Evolutionary conservation across 1,140 invertebrate genomes (phyloP), one percentile per base, ranked within the genome.

Genomic region (Drosophila santomea): DNA sequence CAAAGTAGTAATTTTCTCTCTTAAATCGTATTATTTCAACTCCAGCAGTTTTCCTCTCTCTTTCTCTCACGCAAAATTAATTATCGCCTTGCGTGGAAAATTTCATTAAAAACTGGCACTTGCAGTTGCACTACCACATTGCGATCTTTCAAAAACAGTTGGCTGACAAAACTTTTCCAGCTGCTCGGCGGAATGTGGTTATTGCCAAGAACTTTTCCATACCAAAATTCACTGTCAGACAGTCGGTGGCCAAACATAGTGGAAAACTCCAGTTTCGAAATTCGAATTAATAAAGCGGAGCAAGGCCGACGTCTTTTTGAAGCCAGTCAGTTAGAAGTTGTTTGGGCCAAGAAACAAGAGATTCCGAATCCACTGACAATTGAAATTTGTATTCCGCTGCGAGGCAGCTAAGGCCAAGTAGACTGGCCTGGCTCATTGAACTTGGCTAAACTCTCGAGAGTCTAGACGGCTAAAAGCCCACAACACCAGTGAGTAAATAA

Each of bases 231-330:
- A 72, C 66, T 71, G 68, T 20, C 67, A 71, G 25, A 50, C 36
- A 1, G 1, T 20, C 20, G 17, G 15, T n/a, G n/a, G n/a, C 36
- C 38, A 39, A 32, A 47, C 14, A 23, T 14, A 23, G 43, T 66
- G 23, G 72, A 69, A 69, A 51, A 63, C 41, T 60, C 59, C 55
- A 55, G 58, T 61, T 55, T 71, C 66, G 54, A 76, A 66, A 66
- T 66, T 66, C 39, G 51, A 75, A 77, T 61, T 66, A 43, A 50
- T 64, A 68, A 86, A 79, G 75, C 67, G 54, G 83, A 83, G 84
- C 83, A 88, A 88, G 83, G 83, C 84, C 72, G 75, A 74, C 83
- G 63, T 60, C 83, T 73, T 83, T 62, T 81, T 55, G 15, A 51
- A 76, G 66, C 44, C 43, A 48, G 28, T 44, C 39, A 25, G 50